These are phyloP conservation scores for Hemithea aestivaria DNA, from an alignment of 2,888 invertebrate genomes.

Conservation along the genomic window DNA sequence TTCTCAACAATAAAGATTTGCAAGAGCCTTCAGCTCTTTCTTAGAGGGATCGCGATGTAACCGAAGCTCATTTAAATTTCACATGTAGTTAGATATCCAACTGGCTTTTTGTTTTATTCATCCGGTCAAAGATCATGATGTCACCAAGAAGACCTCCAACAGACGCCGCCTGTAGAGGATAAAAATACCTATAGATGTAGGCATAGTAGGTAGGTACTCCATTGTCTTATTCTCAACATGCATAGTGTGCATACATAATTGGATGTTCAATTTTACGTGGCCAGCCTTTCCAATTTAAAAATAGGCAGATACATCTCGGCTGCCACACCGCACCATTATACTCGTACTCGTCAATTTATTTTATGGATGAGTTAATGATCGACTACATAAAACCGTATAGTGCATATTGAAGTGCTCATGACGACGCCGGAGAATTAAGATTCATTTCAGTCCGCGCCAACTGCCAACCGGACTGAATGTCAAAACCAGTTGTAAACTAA, in stretches of 20 bases:
- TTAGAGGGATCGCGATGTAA: slow-evolving; percentile 25
- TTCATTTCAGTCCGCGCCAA: slow-evolving; percentile 43
- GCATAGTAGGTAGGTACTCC: slow-evolving; percentile 1
- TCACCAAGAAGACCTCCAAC: slow-evolving; percentile 34
- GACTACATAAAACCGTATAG: slow-evolving; percentile 33
- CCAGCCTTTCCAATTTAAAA: slow-evolving; percentile 8
- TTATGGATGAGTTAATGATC: slow-evolving; percentile 28
- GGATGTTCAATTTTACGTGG: slow-evolving; percentile 8
- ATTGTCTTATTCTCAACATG: slow-evolving; percentile 23
- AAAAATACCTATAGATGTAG: too few relatives aligned
- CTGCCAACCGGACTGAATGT: slow-evolving; percentile 42
- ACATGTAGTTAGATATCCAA: slow-evolving; percentile 39
- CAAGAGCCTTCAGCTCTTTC: slow-evolving; percentile 12
- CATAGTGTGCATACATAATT: slow-evolving; percentile 10
- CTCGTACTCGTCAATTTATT: slow-evolving; percentile 22
- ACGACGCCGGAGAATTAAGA: slow-evolving; percentile 44
- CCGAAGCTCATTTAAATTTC: slow-evolving; percentile 48
- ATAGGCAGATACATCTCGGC: slow-evolving; percentile 2
- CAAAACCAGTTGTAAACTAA: slow-evolving; percentile 47
- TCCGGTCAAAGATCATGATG: slow-evolving; percentile 49
- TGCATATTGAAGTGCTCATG: slow-evolving; percentile 33
- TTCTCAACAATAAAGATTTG: slow-evolving; percentile 25
- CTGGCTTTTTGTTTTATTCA: slow-evolving; percentile 52
- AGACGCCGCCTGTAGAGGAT: slow-evolving; percentile 23
- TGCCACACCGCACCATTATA: slow-evolving; percentile 8